Evolutionary conservation across 2,113 vertebrate species (phyloP).

Genomic region (Brienomyrus brachyistius): DNA sequence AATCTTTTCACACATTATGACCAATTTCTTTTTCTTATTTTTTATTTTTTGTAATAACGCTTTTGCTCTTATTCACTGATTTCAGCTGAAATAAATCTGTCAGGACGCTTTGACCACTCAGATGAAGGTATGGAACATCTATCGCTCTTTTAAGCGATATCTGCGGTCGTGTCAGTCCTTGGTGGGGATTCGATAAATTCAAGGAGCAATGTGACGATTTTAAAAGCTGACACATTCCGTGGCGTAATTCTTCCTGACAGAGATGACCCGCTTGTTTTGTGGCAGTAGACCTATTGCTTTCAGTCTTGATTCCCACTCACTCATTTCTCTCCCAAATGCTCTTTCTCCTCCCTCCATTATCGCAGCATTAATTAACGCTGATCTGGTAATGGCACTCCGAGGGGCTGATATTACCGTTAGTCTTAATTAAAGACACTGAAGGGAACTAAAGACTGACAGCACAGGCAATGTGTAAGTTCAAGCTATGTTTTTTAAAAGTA

Average conservation of each 20-base stretch:
- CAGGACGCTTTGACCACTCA: neutral
- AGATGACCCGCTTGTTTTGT: constrained; percentile 19
- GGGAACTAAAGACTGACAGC: constrained; percentile 62
- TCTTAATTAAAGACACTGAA: constrained; percentile 69
- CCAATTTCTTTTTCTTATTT: neutral
- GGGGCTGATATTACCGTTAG: constrained; percentile 62
- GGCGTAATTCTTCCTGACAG: constrained; percentile 24
- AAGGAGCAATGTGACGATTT: constrained; percentile 58
- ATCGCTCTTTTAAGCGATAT: neutral
- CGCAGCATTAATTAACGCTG: constrained; percentile 64
- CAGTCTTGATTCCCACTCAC: constrained; percentile 19
- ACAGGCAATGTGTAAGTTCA: constrained; percentile 46
- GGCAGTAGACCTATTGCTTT: constrained; percentile 31
- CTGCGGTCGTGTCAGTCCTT: constrained; percentile 39
- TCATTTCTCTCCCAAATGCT: neutral
- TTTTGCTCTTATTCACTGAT: neutral
- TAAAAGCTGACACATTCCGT: constrained; percentile 43
- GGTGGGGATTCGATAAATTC: constrained; percentile 53
- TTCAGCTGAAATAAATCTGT: neutral
- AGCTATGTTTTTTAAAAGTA: constrained; percentile 36
- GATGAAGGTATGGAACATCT: neutral
- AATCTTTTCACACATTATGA: neutral
- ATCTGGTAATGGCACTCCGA: constrained; percentile 59
- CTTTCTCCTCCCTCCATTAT: constrained; percentile 43
- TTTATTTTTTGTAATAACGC: neutral